Evolutionary conservation across 2,888 invertebrate species (phyloP), one percentile per base, ranked within the genome.

Genomic region (Drosophila longiperda): DNA sequence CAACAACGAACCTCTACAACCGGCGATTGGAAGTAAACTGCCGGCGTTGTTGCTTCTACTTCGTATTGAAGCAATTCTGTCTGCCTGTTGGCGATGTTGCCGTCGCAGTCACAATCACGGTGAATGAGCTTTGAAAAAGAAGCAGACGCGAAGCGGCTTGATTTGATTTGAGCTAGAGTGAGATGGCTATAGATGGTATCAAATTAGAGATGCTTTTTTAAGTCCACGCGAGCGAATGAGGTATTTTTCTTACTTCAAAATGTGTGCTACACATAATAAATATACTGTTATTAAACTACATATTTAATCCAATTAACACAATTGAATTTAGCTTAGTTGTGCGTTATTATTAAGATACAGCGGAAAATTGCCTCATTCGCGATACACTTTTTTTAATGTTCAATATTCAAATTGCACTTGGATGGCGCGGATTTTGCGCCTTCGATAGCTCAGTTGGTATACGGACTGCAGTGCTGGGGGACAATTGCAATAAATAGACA

Each of bases 371-470:
- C 8, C 7, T 15, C 23, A 45, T 45, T 45, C 20, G 20, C 23
- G 23, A 23, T 15, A 23, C 8, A 2, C 23, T 8, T 45, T 4
- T 42, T 23, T 15, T 15, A 45, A 45, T 29, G 4, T 23, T 7
- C 15, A 45, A 23, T 15, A 23, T 23, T 45, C 4, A 23, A 23
- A 45, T 23, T 45, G 0, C 23, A 26, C 20, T 57, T 63, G n/a
- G 29, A 42, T 2, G 36, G n/a, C n/a, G 11, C 15, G 71, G 72
- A 65, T 63, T 71, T 78, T 11, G n/a, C 48, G 60, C 88, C 82
- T 85, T 79, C 82, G 83, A 86, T 83, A 88, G 86, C 86, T 88
- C 86, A 90, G 86, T 80, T 88, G 90, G 90, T 90, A 86, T 83
- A 80, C 83, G 90, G 86, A 88, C 83, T 82, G 76, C 80, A 90